Evolutionary conservation across 2,797 vertebrate species (phyloP), one percentile per base, ranked within the genome.

Genomic region (Prunella strophiata): DNA sequence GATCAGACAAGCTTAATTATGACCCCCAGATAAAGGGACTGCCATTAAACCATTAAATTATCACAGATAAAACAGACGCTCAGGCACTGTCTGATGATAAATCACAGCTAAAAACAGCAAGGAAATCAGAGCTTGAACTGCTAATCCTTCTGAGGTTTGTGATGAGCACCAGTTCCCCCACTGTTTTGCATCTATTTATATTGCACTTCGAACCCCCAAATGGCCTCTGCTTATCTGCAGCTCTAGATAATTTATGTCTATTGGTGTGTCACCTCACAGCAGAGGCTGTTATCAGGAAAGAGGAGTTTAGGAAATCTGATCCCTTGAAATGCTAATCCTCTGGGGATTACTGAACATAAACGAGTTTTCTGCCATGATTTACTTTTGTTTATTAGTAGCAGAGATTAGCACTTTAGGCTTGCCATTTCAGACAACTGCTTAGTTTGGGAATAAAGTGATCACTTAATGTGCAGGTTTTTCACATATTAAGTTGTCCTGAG

Each of bases 1-100:
- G 95, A 98, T 98, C 97, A 97, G 97, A 97, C 96, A 96, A 97
- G 92, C 94, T 98, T 98, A 97, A 97, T 98, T 97, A 97, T 97
- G 97, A 98, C 97, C 97, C 97, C 87, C 94, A 96, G 97, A 97
- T 97, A 97, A 97, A 97, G 95, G 92, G 78, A 93, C 93, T 96
- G 93, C 95, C 96, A 98, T 97, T 97, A 97, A 98, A 83, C 97
- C 91, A 97, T 96, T 97, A 97, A 97, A 97, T 98, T 98, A 98
- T 97, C 97, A 95, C 95, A 97, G 97, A 97, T 97, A 97, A 97
- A 57, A 86, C 94, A 66, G 79, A 90, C 88, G 94, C 94, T 96
- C 95, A 79, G 50, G 97, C 96, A 96, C 95, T 73, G 88, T 97
- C 94, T 97, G 96, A 96, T 95, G 95, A 98, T 97, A 98, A 98